These are phyloP conservation scores for Tachysurus fulvidraco DNA, from an alignment of 2,113 vertebrate genomes.

Conservation along the genomic window DNA sequence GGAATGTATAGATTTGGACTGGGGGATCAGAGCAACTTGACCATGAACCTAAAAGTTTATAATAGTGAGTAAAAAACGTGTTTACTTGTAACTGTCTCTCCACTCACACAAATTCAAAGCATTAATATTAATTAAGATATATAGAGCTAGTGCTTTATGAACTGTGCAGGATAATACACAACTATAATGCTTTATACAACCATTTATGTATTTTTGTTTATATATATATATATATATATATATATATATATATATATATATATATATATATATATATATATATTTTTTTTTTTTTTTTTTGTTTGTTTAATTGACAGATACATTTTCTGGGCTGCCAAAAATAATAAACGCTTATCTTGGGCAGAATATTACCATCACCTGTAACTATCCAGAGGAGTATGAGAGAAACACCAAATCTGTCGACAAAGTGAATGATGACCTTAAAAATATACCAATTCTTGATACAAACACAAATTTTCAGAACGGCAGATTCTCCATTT, in stretches of 20 bases:
- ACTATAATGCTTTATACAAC: neutral
- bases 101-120: no score
- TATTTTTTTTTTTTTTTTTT: neutral
- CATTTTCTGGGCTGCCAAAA: neutral
- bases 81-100: neutral
- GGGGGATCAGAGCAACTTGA: neutral
- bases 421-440: neutral
- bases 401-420: neutral
- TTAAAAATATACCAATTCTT: neutral
- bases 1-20: constrained; percentile 3
- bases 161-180: neutral
- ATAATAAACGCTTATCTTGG: neutral
- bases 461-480: neutral
- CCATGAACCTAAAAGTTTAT: neutral
- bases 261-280: no score
- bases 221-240: no score
- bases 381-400: neutral
- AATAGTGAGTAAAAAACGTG: neutral
- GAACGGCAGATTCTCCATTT: constrained; percentile 3
- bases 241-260: no score
- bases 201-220: no score
- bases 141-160: neutral
- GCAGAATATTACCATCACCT: neutral
- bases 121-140: neutral
- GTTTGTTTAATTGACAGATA: constrained; percentile 35